Evolutionary conservation across 2,888 invertebrate genomes (phyloP), one percentile per base, ranked within the genome.

Genomic region (Crossocerus cetratus): DNA sequence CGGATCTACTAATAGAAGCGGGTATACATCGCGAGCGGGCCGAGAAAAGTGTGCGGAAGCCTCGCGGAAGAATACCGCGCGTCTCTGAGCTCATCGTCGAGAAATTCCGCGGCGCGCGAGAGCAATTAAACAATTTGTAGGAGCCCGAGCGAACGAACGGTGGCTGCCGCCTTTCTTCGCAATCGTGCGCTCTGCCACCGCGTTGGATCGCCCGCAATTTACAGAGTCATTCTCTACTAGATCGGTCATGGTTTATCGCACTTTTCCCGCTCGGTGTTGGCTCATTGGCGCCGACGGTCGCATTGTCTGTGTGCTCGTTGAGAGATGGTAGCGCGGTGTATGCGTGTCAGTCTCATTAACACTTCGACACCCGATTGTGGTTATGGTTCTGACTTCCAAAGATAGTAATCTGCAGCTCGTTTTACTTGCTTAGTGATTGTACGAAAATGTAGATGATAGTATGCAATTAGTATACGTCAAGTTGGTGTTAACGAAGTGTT

Each of bases 91-190:
- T 83, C 83, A 84, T 83, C 82, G 84, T 77, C 69, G 73, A 82
- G 78, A 82, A 81, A 83, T 82, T 82, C 82, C 69, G 67, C 70
- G 70, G 62, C 76, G 78, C 74, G 65, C 73, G 59, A 66, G 57
- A 68, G 81, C 83, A 86, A 86, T 86, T 86, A 85, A 86, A 86
- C 84, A 86, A 86, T 85, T 86, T 84, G 85, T 78, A 77, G 59
- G 59, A 77, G 69, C 14, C 59, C 61, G 65, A 62, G 61, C 62
- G 78, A 78, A 71, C 72, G 71, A 82, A 78, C 79, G 69, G 76
- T 83, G 74, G 74, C 62, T 55, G 79, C 49, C 64, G 77, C 76
- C 78, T 76, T 79, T 82, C 76, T 57, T 65, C 59, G 60, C 76
- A 82, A 82, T 72, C 74, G 71, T 73, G 42, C n/a, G n/a, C 60